Conservation (phyloP, 2,797 vertebrate species). For the Gorsachius magnificus region DNA sequence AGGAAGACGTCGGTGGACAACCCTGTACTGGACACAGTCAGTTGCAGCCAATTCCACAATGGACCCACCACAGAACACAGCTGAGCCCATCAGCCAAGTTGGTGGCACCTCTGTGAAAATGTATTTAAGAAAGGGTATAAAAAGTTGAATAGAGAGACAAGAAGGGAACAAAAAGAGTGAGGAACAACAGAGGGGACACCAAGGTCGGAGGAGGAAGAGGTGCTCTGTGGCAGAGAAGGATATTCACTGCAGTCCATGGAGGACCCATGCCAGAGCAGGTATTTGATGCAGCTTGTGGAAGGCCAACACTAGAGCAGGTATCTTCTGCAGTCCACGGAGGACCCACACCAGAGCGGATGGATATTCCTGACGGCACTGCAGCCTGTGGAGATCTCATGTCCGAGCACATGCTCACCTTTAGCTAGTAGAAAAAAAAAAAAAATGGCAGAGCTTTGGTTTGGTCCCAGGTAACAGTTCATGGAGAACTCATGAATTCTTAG, state of each 20-base stretch:
- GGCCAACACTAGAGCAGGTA: background rate
- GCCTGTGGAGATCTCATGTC: background rate
- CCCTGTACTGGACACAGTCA: rapidly evolving
- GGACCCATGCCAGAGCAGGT: background rate
- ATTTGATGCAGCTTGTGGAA: background rate
- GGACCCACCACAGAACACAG: background rate
- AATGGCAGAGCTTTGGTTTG: background rate
- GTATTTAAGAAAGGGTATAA: background rate
- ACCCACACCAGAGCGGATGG: background rate
- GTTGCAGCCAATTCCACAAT: background rate
- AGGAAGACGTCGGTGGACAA: too few relatives aligned
- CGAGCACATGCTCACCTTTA: background rate
- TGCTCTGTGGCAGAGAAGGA: background rate
- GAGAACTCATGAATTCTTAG: background rate
- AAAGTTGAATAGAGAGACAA: background rate
- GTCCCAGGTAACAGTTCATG: background rate
- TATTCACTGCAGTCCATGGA: background rate
- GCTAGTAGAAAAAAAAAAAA: background rate
- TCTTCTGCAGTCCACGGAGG: background rate
- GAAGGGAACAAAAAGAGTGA: background rate
- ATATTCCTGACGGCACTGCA: background rate
- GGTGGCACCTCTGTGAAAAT: background rate
- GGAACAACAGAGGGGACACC: background rate
- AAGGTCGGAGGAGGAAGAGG: background rate
- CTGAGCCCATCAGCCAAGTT: background rate